Conservation (phyloP, 2,113 vertebrate genomes). For the Dipodomys ordii region DNA sequence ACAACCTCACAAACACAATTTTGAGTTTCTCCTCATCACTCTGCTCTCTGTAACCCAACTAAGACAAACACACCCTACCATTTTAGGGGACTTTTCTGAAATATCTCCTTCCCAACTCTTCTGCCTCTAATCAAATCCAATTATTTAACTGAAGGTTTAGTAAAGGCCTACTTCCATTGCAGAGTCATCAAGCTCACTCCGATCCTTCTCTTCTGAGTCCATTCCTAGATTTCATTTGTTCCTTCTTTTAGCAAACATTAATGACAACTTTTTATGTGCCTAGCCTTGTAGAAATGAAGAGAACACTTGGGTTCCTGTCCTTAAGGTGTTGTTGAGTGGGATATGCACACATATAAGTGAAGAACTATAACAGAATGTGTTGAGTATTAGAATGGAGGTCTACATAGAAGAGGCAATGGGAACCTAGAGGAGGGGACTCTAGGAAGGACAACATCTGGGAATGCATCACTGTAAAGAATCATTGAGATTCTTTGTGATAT, state of each 20-base stretch:
- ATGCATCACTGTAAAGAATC: background rate
- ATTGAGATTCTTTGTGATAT: background rate
- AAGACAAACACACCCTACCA: background rate
- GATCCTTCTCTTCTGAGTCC: background rate
- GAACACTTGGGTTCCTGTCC: background rate
- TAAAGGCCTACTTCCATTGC: background rate
- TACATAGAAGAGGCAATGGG: background rate
- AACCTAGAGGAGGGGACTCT: background rate
- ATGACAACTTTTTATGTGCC: background rate
- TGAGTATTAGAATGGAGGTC: background rate
- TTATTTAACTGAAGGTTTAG: slow-evolving; percentile 18
- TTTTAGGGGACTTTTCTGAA: too few relatives aligned
- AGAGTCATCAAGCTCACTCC: background rate
- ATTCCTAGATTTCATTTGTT: background rate
- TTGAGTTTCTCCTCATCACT: background rate
- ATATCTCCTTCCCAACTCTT: background rate
- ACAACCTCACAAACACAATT: background rate
- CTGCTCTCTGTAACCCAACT: background rate
- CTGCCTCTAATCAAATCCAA: background rate
- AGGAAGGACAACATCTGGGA: background rate
- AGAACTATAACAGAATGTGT: background rate
- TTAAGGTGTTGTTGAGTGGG: background rate
- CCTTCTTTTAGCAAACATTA: background rate
- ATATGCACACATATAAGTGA: background rate
- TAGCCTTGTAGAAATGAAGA: background rate